Evolutionary conservation across 2,113 vertebrate species (phyloP), one percentile per base, ranked within the genome.

Genomic region (Sporophila hypoxantha): DNA sequence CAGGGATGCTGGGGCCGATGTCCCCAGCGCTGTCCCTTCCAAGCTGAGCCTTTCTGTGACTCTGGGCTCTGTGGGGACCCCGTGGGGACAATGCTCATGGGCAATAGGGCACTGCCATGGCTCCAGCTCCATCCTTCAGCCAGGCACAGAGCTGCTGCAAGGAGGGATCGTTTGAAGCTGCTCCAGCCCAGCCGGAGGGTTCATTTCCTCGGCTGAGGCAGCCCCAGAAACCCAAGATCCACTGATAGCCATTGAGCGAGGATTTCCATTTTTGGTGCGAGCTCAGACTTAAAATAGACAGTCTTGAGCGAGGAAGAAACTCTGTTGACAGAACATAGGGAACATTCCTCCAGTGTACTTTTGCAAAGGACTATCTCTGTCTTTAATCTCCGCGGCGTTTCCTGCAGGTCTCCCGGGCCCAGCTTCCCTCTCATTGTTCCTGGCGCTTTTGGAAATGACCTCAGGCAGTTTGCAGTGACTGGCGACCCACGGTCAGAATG

Each of bases 371-470:
- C 95, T 96, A 95, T 96, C 96, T 96, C 61, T 77, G 89, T 92
- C 95, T 94, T 95, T 89, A 94, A 96, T 95, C 96, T 95, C 93
- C 29, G 5, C 59, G 64, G 83, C 32, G 80, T 86, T 96, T 96
- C 96, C 96, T 95, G 95, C 92, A 90, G 89, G 95, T 95, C 96
- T 95, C 95, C 88, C 57, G 69, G 88, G 90, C 85, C 78, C 80
- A 46, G 91, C 87, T 94, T 93, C 91, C 76, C 94, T 91, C 93
- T 89, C 94, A 94, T 95, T 96, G 95, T 95, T 94, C 85, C 70
- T 76, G 86, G 93, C 2, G 73, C 78, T 76, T 89, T 96, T 95
- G 96, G 94, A 96, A 96, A 93, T 96, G 95, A 96, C 96, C 95
- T 96, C 93, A 95, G 95, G 94, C 91, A 1, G 85, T 92, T 87